Evolutionary conservation across 53 echinoderm and acorn worm species (phyloP).

Genomic region (Henricia sp.): DNA sequence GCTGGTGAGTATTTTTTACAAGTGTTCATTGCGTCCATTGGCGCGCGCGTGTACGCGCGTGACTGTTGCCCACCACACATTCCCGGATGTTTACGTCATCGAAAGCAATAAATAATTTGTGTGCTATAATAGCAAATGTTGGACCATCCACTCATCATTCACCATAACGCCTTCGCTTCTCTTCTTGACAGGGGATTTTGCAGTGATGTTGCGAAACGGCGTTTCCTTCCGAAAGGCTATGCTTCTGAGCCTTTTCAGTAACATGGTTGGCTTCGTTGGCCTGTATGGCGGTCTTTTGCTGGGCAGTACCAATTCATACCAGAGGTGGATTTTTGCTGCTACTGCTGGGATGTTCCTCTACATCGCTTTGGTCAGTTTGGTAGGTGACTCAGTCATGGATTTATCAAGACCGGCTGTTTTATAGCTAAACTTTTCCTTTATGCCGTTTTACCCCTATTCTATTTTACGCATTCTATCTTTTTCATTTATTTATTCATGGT

Average conservation of each 20-base stretch:
- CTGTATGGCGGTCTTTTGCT: slow-evolving; percentile 81
- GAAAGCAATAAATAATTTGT: no score
- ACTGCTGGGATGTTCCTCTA: slow-evolving; percentile 91
- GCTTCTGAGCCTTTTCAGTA: slow-evolving; percentile 77
- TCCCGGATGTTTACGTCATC: no score
- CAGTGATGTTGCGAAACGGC: slow-evolving; percentile 81
- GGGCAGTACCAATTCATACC: slow-evolving; percentile 62
- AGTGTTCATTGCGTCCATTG: no score
- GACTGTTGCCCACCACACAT: no score
- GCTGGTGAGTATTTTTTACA: no score
- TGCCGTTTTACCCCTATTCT: no score
- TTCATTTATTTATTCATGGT: no score
- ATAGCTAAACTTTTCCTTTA: not conserved
- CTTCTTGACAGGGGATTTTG: slow-evolving; percentile 97
- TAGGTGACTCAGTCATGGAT: slow-evolving; percentile 29
- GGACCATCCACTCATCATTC: no score
- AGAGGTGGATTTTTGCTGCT: slow-evolving; percentile 89
- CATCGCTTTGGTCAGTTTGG: slow-evolving; percentile 87
- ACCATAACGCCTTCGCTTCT: no score
- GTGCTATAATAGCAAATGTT: no score
- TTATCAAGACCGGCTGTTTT: not conserved
- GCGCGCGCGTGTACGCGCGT: no score
- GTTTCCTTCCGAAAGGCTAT: slow-evolving; percentile 79
- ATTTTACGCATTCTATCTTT: not conserved
- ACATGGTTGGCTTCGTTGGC: slow-evolving; percentile 80